Base-by-base conservation (phyloP, 2,113 vertebrate species). In the Mustelus asterias region DNA sequence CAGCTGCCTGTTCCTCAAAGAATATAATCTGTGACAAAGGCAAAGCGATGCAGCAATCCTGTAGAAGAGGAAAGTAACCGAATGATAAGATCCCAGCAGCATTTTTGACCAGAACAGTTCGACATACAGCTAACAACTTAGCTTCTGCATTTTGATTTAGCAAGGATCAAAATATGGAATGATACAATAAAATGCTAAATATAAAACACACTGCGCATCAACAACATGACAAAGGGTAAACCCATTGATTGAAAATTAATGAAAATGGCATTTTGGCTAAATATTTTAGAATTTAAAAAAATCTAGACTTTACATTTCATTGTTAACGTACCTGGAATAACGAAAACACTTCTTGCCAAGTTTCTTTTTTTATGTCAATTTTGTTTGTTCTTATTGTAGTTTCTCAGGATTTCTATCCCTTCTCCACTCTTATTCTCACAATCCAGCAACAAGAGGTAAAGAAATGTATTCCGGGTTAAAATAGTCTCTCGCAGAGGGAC, bases 1-100 rank as follows among this genome's bases (percentile, higher is more conserved):
- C 99, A 93, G 98, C 99, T 90, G 98, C 98, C 96, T 99, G 99
- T 96, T 99, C 99, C 97, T 99, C 99, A 96, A 99, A 99, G 96
- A 98, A 99, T 95, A 99, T 96, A 0, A 99, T 97, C 96, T 99
- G 99, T 96, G 98, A 98, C 96, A 99, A 97, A 26, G 98, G 98
- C 96, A 99, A 95, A 96, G 98, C 97, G 96, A 99, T 98, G 97
- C 99, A 99, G 97, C 98, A 99, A 72, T 99, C 99, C 99, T 99
- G 94, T 14, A 95, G 67, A 97, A 95, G 72, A 54, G 67, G 7
- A 54, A 70, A 76, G 33, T 95, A 33, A 54, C 54, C 54, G 14
- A 76, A 44, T 72, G 24, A 41, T 22, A 29, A 72, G 72, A 95
- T 48, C 44, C 26, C 94, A 72, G 1, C 94, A 95, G 65, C 88